A percentile compares a stretch with the other conserved stretches of the same genome.
These are phyloP conservation scores for Hecatera dysodea DNA, from an alignment of 2,888 invertebrate genomes.

Conservation along the genomic window DNA sequence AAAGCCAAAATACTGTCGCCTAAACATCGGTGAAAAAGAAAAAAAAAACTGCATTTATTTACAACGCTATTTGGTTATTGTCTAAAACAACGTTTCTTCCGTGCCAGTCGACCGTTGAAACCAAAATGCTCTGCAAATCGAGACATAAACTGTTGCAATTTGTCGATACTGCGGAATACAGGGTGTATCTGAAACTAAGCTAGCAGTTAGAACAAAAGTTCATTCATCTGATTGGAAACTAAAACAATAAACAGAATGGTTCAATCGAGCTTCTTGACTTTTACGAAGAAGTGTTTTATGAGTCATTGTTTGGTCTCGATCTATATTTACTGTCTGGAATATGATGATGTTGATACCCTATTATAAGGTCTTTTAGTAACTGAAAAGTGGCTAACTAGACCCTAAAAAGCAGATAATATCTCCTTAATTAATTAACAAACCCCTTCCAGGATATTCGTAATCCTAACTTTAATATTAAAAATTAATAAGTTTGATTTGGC, in stretches of 20 bases:
- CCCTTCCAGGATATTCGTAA: too few relatives aligned
- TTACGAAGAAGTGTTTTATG: constrained; percentile 28
- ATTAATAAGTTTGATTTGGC: too few relatives aligned
- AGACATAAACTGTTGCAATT: constrained; percentile 56
- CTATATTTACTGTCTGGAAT: neutral
- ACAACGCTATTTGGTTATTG: constrained; percentile 53
- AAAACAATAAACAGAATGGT: constrained; percentile 41
- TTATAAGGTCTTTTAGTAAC: neutral
- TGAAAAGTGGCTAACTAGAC: neutral
- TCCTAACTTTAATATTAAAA: too few relatives aligned
- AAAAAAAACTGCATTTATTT: constrained; percentile 73
- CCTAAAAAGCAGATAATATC: neutral
- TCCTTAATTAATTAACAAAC: neutral
- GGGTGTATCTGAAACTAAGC: constrained; percentile 48
- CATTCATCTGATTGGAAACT: constrained; percentile 33
- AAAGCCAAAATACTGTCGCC: constrained; percentile 71
- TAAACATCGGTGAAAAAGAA: constrained; percentile 67
- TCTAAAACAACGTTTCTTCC: constrained; percentile 50
- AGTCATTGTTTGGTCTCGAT: constrained; percentile 7
- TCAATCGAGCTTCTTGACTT: constrained; percentile 38
- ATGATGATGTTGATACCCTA: neutral
- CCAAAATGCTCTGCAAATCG: constrained; percentile 56
- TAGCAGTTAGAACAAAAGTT: constrained; percentile 33
- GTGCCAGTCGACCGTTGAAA: constrained; percentile 63
- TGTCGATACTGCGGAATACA: constrained; percentile 47